Evolutionary conservation across 2,797 vertebrate species (phyloP).

Genomic region (Chloroceryle inda): DNA sequence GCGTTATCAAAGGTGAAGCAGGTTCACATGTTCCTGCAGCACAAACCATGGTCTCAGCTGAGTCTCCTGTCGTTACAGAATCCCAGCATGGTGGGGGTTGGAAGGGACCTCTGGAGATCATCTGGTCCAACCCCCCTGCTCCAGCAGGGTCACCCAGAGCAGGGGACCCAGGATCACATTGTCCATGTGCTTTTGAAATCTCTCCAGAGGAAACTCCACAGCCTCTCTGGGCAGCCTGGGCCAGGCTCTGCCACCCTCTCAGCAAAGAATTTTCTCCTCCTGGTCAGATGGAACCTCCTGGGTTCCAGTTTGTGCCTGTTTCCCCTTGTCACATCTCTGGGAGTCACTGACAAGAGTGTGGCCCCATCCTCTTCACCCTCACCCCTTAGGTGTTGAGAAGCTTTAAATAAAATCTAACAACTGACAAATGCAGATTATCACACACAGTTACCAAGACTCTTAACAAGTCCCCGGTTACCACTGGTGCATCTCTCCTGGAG

Average conservation of each 20-base stretch:
- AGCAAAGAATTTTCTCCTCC: neutral
- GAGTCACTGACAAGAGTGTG: neutral
- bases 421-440: neutral
- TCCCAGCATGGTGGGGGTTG: neutral
- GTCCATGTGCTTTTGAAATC: neutral
- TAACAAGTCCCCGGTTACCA: rapidly evolving
- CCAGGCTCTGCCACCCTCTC: neutral
- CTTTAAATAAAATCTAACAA: neutral
- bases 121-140: neutral
- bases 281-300: neutral
- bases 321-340: neutral
- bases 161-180: neutral
- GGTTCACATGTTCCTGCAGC: no score
- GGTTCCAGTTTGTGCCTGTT: neutral
- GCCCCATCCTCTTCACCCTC: neutral
- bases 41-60: rapidly evolving
- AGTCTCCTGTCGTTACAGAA: neutral
- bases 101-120: neutral
- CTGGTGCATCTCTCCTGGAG: neutral
- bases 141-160: neutral
- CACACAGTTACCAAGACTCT: neutral
- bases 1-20: no score
- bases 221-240: neutral
- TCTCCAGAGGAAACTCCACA: neutral
- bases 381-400: neutral